A percentile compares a stretch with the other conserved stretches of the same genome.
phyloP scores from a whole-genome alignment of 2,113 vertebrate genomes.

The Dicrurus megarhynchus region DNA sequence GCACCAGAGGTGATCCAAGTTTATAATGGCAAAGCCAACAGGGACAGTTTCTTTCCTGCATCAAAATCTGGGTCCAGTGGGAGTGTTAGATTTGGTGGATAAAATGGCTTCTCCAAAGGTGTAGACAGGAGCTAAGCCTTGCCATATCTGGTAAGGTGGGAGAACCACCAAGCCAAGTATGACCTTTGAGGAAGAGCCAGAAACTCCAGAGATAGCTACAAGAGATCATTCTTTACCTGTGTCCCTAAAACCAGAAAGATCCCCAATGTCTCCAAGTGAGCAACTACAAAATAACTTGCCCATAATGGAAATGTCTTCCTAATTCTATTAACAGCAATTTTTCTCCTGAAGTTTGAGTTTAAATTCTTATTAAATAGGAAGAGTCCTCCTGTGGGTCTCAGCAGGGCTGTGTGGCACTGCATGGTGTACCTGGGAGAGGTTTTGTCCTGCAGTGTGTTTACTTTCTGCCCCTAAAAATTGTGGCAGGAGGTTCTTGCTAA shows the following conservation, averaged over 20 bases:
- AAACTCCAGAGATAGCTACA: background rate
- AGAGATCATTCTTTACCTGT: background rate
- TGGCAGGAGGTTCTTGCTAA: background rate
- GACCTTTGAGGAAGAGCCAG: background rate
- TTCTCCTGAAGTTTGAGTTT: background rate
- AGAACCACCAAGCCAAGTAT: background rate
- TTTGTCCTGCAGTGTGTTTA: background rate
- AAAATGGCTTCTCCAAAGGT: background rate
- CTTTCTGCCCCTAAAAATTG: background rate
- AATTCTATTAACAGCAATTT: background rate
- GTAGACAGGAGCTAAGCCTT: background rate
- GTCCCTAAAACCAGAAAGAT: background rate
- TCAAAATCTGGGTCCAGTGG: background rate
- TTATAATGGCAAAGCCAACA: background rate
- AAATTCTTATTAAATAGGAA: background rate
- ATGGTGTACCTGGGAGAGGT: background rate
- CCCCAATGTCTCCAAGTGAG: background rate
- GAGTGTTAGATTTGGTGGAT: background rate
- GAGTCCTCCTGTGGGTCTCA: background rate
- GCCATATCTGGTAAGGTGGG: background rate
- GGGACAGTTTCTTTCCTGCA: background rate
- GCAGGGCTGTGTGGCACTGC: background rate
- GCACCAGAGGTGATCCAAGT: background rate
- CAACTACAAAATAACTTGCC: background rate
- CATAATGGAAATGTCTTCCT: background rate